phyloP scores from a whole-genome alignment of 2,888 invertebrate species.

The Chalcis sispes region DNA sequence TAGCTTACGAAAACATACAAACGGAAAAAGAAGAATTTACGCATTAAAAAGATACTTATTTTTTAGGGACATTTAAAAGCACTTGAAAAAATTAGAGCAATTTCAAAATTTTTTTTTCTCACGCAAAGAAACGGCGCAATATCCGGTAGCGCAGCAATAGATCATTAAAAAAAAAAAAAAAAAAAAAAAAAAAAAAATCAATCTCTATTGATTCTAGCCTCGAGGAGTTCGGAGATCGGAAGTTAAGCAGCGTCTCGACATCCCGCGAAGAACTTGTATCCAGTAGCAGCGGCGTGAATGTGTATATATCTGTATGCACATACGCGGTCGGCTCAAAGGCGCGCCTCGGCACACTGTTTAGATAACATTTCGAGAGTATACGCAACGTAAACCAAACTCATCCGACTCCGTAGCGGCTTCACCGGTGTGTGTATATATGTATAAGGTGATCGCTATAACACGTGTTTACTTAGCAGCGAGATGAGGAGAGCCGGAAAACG shows the following conservation, averaged over 20 bases:
- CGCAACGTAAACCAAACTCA: constrained; percentile 73
- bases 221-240: constrained; percentile 13
- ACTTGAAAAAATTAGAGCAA: too few species aligned
- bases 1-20: too few species aligned
- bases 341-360: constrained; percentile 70
- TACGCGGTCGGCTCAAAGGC: constrained; percentile 69
- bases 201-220: too few species aligned
- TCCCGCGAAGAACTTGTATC: constrained; percentile 28
- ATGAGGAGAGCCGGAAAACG: constrained; percentile 57
- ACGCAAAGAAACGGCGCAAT: too few species aligned
- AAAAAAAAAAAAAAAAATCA: too few species aligned
- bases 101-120: too few species aligned
- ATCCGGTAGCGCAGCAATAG: too few species aligned
- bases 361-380: constrained; percentile 73
- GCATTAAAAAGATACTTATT: too few species aligned
- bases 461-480: constrained; percentile 68
- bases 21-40: too few species aligned
- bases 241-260: background rate
- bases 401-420: constrained; percentile 52
- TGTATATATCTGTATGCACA: too few species aligned
- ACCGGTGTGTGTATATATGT: background rate
- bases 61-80: too few species aligned
- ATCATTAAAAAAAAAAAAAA: too few species aligned
- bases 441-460: background rate
- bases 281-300: constrained; percentile 62